These are phyloP conservation scores for Dolichoris vasculosae DNA, from an alignment of 1,140 invertebrate species.

Conservation along the genomic window DNA sequence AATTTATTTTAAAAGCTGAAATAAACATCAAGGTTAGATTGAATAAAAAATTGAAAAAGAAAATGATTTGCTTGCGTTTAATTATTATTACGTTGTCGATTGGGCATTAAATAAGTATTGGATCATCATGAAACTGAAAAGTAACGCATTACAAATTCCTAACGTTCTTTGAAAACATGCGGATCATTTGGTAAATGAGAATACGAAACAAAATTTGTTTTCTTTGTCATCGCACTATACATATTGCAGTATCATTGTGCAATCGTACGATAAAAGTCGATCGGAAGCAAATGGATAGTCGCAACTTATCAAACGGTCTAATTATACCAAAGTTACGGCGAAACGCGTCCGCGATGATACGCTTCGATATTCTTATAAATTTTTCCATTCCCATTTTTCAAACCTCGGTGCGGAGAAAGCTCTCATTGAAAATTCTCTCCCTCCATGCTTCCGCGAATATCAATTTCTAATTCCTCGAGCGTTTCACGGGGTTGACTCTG, in stretches of 20 bases:
- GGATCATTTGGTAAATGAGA: not conserved
- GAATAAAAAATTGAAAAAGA: not conserved
- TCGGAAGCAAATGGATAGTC: not conserved
- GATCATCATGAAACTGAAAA: not conserved
- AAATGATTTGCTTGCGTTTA: not conserved
- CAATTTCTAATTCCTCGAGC: conserved; percentile 43
- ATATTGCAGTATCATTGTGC: not conserved
- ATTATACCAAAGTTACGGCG: not conserved
- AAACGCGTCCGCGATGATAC: not conserved
- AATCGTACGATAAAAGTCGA: conserved; percentile 4
- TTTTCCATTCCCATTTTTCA: not conserved
- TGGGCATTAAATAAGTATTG: not conserved
- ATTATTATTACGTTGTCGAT: not conserved
- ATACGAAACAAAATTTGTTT: not conserved
- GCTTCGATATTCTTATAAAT: conserved; percentile 22
- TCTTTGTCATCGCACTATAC: not conserved
- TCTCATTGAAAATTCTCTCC: not conserved
- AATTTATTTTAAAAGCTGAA: conserved; percentile 19
- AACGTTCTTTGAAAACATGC: not conserved
- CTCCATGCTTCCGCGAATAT: not conserved
- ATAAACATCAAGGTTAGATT: not conserved
- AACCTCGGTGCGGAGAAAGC: not conserved
- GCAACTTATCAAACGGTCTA: not conserved
- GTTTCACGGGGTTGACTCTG: not conserved
- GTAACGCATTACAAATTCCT: not conserved